Evolutionary conservation across 2,113 vertebrate species (phyloP).

Genomic region (Sebastes schlegelii): DNA sequence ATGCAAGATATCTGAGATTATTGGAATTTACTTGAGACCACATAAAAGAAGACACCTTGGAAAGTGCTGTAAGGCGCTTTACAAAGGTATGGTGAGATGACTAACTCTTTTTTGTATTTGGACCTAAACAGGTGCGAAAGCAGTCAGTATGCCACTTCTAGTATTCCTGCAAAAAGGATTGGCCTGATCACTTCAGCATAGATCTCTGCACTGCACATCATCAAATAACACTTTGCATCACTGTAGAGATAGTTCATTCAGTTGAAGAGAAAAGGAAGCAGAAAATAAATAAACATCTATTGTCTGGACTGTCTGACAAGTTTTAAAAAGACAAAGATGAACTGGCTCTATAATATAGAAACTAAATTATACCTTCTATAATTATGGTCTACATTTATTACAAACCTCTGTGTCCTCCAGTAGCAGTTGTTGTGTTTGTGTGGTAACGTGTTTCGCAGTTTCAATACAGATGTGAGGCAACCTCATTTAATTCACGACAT

Average conservation of each 20-base stretch:
- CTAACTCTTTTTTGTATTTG: no score
- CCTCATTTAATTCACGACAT: slow-evolving; percentile 41
- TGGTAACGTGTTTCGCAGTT: slow-evolving; percentile 10
- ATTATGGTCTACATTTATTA: not conserved
- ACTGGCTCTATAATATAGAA: not conserved
- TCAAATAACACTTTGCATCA: not conserved
- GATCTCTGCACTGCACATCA: slow-evolving; percentile 16
- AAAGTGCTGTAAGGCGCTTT: slow-evolving; percentile 21
- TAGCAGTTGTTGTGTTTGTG: slow-evolving; percentile 2
- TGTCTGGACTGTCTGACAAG: not conserved
- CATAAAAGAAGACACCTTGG: not conserved
- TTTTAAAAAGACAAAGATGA: not conserved
- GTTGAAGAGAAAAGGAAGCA: not conserved
- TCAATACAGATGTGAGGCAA: slow-evolving; percentile 12
- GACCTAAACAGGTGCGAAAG: no score
- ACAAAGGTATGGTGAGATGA: not conserved
- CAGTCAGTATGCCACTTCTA: no score
- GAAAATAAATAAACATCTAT: not conserved
- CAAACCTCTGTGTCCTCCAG: not conserved
- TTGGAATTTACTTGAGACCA: slow-evolving; percentile 9
- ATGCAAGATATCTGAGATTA: slow-evolving; percentile 36
- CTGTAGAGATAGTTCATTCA: not conserved
- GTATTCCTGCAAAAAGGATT: slow-evolving; percentile 52
- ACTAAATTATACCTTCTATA: not conserved
- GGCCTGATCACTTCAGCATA: slow-evolving; percentile 22